Base-by-base conservation (phyloP, 1,140 invertebrate genomes). In the Ptiloglossa arizonensis region DNA sequence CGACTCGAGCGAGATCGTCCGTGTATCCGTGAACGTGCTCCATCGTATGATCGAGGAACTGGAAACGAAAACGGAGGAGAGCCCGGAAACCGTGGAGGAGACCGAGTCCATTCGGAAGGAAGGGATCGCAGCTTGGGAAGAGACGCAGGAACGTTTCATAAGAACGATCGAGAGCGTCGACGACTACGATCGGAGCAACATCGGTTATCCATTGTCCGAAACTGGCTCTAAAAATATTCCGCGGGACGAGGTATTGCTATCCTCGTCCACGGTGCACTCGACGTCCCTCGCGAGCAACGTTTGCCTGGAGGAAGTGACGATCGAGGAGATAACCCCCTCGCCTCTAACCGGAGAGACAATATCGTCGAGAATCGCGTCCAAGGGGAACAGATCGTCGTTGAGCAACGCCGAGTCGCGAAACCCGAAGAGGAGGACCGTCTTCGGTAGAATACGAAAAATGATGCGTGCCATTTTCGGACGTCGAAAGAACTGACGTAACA, bases 11-110 rank as follows among this genome's bases (percentile, higher is more conserved):
- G 83, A 85, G 1, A 67, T 70, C 15, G 63, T 57, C 1, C 80
- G 22, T 22, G 57, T 70, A 15, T 77, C 84, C 9, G 24, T 44
- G 4, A 60, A 29, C 17, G 15, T 86, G n/a, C 27, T 89, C 5
- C 77, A 87, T 19, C 81, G 80, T 13, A 66, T 87, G 72, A 87
- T 88, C 54, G 82, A 85, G 19, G 82, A 88, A 19, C 27, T 88
- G 27, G 82, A 88, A 59, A 60, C 68, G 9, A 81, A 78, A 15
- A 4, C 52, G 1, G 48, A 41, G 0, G 52, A 70, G 0, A 1
- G n/a, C 9, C 9, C 3, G 0, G 0, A 22, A n/a, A n/a, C n/a
- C 15, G 19, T 17, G 35, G 19, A 52, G 0, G 27, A 48, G 5
- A 8, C 62, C 1, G 54, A 54, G 0, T 0, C 35, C 13, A 13